Base-by-base conservation (phyloP, 2,113 vertebrate genomes). In the Lota lota region DNA sequence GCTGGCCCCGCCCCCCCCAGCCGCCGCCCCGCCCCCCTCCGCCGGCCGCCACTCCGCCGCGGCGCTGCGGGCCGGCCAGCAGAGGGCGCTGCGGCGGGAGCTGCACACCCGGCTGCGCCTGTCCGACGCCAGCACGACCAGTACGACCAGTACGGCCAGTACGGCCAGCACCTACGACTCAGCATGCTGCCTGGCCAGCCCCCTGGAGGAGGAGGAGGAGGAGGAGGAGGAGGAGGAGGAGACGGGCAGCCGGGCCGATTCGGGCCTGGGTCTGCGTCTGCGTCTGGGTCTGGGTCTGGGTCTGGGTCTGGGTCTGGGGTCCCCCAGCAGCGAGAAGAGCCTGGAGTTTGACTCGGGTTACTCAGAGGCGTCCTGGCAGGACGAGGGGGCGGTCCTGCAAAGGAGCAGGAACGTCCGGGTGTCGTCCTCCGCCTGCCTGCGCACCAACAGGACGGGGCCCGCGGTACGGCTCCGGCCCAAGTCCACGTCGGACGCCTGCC, bases 311-410 rank as follows among this genome's bases (percentile, higher is more conserved):
- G 11, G 75, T 89, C 82, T 90, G 61, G 87, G 88, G 5, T 90
- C 90, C 0, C 93, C 94, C 1, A 90, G 91, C 86, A 94, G 93
- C 16, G 93, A 93, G 21, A 93, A 94, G 51, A 93, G 93, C 53
- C 78, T 97, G 80, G 96, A 98, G 83, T 95, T 96, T 36, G 97
- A 99, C 79, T 99, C 97, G 0, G 97, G 96, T 7, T 98, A 97
- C 79, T 98, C 97, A 0, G 96, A 97, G 79, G 93, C 94, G 0
- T 98, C 96, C 0, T 95, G 96, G 95, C 90, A 85, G 74, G 95
- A 98, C 4, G 96, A 98, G 18, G 92, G 90, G 1, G 86, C 83
- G 1, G 88, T 89, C 19, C 89, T 91, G 36, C 79, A 89, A 51
- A 81, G 88, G 68, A 91, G 76, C 21, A 90, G 93, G 65, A 92